phyloP scores from a whole-genome alignment of 2,113 vertebrate genomes.

The Istiophorus platypterus region DNA sequence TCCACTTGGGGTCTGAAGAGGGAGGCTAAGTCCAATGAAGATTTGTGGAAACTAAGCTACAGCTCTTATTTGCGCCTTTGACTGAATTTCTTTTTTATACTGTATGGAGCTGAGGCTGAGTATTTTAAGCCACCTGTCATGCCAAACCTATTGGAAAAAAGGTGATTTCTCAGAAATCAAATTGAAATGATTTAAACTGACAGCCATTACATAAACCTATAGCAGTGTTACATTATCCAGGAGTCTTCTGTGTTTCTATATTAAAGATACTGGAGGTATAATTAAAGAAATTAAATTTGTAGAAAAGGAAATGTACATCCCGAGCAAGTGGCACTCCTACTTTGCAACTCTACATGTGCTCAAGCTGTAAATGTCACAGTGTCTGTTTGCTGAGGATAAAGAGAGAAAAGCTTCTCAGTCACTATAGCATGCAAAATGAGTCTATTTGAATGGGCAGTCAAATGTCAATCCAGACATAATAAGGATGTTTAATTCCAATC shows the following conservation, averaged over 20 bases:
- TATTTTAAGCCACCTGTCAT: not conserved
- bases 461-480: slow-evolving; percentile 31
- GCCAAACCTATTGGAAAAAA: too few species aligned
- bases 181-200: not conserved
- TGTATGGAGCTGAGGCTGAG: not conserved
- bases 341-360: not conserved
- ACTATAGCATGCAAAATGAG: slow-evolving; percentile 4
- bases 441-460: slow-evolving; percentile 23
- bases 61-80: not conserved
- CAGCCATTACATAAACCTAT: not conserved
- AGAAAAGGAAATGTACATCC: not conserved
- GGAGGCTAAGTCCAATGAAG: too few species aligned
- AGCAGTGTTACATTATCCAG: not conserved
- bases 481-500: slow-evolving; percentile 2
- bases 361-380: slow-evolving; percentile 6
- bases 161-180: too few species aligned
- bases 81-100: not conserved
- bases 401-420: slow-evolving; percentile 11
- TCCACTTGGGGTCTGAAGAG: too few species aligned
- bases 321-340: not conserved
- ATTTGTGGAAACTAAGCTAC: not conserved
- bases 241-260: not conserved
- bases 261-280: not conserved
- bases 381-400: slow-evolving; percentile 10
- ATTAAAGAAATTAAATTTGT: too few species aligned